Base-by-base conservation (phyloP, 2,888 invertebrate species). In the Nomada goodeniana region DNA sequence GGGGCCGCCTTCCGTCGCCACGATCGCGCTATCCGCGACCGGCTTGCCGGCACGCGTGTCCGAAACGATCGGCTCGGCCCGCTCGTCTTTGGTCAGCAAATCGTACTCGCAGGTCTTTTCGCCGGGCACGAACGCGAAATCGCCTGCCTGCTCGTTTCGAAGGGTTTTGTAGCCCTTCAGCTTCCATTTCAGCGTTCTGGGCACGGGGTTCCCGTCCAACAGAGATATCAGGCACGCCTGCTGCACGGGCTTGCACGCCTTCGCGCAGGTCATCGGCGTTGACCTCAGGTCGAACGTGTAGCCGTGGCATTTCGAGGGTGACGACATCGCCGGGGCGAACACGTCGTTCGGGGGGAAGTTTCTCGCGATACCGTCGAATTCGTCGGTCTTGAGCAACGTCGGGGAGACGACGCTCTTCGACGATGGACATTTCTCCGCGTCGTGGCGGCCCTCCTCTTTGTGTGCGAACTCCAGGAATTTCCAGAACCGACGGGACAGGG, bases 131-230 rank as follows among this genome's bases (percentile, higher is more conserved):
- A 88, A 87, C 0, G 69, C 73, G 11, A 84, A 77, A n/a, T 87
- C 82, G 0, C 63, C 65, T 7, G 82, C 67, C 2, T 63, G 68
- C 5, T 73, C 73, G n/a, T 61, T 60, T 7, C 82, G 57, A 0
- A 87, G 72, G 0, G 74, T 85, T 15, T 77, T 83, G 59, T 78
- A 85, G 0, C 76, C 77, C 7, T 67, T 81, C 36, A 86, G 44
- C 4, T 86, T 86, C 81, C 81, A 83, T 10, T 86, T 83, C 13
- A 83, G 20, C 2, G 70, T 83, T 18, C 11, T 77, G 0, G 81
- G 78, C 1, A 83, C 79, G 0, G 69, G 55, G 23, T 67, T 80
- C 0, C 69, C 78, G 15, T 82, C 76, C 18, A 84, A 11, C 42
- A 84, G n/a, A 0, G 85, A 83, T 26, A 71, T 52, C 15, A 78